A percentile compares a stretch with the other conserved stretches of the same genome.
These are phyloP conservation scores for Rhegmatorhina hoffmannsi DNA, from an alignment of 2,113 vertebrate genomes.

Conservation along the genomic window DNA sequence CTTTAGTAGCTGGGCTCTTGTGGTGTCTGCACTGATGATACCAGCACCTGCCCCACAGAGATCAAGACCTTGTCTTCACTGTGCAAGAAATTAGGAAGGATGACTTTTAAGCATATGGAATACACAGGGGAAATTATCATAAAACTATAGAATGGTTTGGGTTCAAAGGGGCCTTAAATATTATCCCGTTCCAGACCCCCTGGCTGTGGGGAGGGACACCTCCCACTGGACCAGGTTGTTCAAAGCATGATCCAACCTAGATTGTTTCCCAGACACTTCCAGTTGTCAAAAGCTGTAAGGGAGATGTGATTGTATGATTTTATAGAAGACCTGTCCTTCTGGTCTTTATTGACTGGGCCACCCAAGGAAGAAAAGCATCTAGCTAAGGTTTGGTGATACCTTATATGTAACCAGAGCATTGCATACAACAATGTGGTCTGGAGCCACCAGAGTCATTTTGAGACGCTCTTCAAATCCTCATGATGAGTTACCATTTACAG, in stretches of 20 bases:
- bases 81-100: neutral
- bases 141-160: neutral
- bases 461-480: neutral
- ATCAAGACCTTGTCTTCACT: neutral
- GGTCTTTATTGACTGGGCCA: neutral
- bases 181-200: neutral
- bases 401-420: neutral
- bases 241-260: neutral
- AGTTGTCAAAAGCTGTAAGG: neutral
- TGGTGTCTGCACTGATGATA: neutral
- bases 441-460: neutral
- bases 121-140: neutral
- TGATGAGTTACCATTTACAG: rapidly evolving
- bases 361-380: neutral
- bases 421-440: neutral
- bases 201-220: neutral
- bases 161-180: neutral
- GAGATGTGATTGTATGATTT: neutral
- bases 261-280: neutral
- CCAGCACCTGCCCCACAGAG: neutral
- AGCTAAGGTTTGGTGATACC: neutral
- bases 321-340: neutral
- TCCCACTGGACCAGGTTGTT: neutral
- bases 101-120: neutral
- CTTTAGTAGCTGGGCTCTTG: neutral